A percentile compares a stretch with the other conserved stretches of the same genome.
phyloP scores from a whole-genome alignment of 2,797 vertebrate genomes.

The Coendou prehensilis region DNA sequence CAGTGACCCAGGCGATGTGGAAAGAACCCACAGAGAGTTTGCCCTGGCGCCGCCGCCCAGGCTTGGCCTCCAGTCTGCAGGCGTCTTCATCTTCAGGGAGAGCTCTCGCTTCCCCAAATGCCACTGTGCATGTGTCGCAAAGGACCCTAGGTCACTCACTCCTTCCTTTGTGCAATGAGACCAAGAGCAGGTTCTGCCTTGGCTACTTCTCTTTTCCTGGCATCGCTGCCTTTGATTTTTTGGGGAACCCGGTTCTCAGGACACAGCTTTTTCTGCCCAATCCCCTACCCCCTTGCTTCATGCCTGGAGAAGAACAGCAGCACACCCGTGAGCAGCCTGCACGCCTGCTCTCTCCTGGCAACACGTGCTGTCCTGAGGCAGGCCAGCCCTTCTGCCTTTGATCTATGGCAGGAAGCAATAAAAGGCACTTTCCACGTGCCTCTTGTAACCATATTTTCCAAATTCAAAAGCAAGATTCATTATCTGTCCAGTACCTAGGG shows the following conservation, averaged over 20 bases:
- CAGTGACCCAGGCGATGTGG: not conserved
- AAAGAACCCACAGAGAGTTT: not conserved
- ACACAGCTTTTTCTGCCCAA: not conserved
- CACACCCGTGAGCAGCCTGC: not conserved
- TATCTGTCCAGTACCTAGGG: not conserved
- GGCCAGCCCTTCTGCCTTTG: not conserved
- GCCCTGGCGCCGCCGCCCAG: not conserved
- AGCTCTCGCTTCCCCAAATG: slow-evolving; percentile 81
- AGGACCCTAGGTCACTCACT: slow-evolving; percentile 43
- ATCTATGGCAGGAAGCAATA: slow-evolving; percentile 57
- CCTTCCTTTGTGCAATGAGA: slow-evolving; percentile 80
- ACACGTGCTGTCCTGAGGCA: not conserved
- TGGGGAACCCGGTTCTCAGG: not conserved
- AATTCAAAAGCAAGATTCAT: not conserved
- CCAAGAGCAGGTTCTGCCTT: slow-evolving; percentile 73
- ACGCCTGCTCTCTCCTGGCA: not conserved
- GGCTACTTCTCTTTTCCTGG: slow-evolving; percentile 77
- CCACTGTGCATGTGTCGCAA: slow-evolving; percentile 75
- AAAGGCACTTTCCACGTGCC: slow-evolving; percentile 12
- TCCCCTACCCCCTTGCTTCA: not conserved
- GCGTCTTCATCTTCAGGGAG: not conserved
- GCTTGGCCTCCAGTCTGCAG: slow-evolving; percentile 15
- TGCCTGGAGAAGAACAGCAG: not conserved
- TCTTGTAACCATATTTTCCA: not conserved
- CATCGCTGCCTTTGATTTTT: not conserved